phyloP scores from a whole-genome alignment of 2,888 invertebrate species.

The Synanthedon andrenaeformis region DNA sequence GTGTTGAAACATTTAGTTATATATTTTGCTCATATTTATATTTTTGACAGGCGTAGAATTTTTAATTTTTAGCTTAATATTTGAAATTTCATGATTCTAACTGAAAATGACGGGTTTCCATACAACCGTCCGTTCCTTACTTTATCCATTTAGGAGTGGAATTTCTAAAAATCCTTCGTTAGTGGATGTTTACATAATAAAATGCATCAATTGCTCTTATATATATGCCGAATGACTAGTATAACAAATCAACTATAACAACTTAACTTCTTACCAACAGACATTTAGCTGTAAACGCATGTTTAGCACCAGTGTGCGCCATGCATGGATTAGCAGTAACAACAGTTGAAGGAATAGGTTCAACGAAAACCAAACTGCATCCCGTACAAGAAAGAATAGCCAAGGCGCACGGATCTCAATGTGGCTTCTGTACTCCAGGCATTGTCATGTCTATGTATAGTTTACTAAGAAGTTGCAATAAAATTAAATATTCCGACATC shows the following conservation, averaged over 20 bases:
- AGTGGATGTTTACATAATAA: too few species aligned
- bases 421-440: conserved; percentile 90
- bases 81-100: too few species aligned
- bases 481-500: conserved; percentile 70
- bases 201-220: too few species aligned
- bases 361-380: conserved; percentile 77
- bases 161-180: too few species aligned
- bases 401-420: conserved; percentile 88
- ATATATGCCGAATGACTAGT: too few species aligned
- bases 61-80: too few species aligned
- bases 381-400: conserved; percentile 86
- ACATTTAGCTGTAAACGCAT: conserved; percentile 84
- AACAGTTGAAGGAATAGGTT: conserved; percentile 89
- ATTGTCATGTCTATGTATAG: conserved; percentile 94
- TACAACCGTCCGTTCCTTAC: too few species aligned
- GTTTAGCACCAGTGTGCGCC: conserved; percentile 82
- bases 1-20: too few species aligned
- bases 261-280: conserved; percentile 41
- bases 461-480: conserved; percentile 71
- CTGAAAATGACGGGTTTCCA: too few species aligned
- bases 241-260: neutral
- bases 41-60: too few species aligned
- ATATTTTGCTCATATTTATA: too few species aligned
- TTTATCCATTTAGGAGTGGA: too few species aligned
- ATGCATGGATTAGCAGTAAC: conserved; percentile 86